Evolutionary conservation across 23 tunicate species (phyloP).

Genomic region (Phallusia fumigata): DNA sequence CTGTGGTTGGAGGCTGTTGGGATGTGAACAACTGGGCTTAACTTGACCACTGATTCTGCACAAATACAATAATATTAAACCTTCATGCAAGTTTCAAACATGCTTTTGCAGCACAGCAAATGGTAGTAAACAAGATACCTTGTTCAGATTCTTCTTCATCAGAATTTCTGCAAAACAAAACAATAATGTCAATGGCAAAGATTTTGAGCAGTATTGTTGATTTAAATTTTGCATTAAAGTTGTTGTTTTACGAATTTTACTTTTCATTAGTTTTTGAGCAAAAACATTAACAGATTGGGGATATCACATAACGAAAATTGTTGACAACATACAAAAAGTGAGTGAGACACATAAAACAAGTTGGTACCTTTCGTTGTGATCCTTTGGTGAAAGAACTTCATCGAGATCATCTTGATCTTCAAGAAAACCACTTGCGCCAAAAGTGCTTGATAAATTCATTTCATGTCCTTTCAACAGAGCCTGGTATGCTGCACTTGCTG

Average conservation of each 20-base stretch:
- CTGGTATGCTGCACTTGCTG: constrained; percentile 79
- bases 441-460: constrained; percentile 22
- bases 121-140: neutral
- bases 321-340: no score
- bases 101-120: neutral
- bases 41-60: neutral
- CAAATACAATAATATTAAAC: neutral
- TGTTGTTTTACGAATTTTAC: no score
- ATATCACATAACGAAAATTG: no score
- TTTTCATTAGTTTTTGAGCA: no score
- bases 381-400: constrained; percentile 60
- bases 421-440: constrained; percentile 24
- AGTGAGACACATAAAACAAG: no score
- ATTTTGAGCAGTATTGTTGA: no score
- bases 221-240: no score
- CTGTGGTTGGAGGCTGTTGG: constrained; percentile 11
- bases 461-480: constrained; percentile 41
- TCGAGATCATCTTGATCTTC: constrained; percentile 44
- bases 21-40: constrained; percentile 2
- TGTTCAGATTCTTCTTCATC: neutral
- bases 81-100: neutral
- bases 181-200: neutral
- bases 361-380: neutral
- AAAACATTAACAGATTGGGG: no score
- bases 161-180: neutral